Evolutionary conservation across 2,888 invertebrate genomes (phyloP), one percentile per base, ranked within the genome.

Genomic region (Oscheius sp.): DNA sequence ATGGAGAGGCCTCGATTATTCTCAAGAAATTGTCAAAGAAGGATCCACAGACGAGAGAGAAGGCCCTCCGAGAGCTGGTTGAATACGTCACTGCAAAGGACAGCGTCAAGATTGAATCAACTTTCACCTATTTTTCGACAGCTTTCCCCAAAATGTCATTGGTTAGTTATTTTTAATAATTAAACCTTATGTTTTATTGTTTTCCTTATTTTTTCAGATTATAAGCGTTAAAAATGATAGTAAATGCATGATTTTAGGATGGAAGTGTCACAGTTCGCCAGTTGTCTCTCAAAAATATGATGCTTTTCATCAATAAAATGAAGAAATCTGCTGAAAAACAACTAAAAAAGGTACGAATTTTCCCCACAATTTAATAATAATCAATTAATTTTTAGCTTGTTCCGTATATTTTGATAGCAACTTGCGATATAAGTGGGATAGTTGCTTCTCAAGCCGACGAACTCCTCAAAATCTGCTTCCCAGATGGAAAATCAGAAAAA

Each of bases 31-130:
- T 84, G 46, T 63, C 77, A 15, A 84, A 84, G 53, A 80, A 79
- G 52, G 84, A 84, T 45, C 50, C 78, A 15, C 66, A 71, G 45
- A 84, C 84, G 1, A 65, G 83, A 33, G 84, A 84, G 67, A 84
- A 84, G 65, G 77, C 71, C 15, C 65, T 75, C 3, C 55, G 73
- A 52, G 75, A 77, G 33, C 48, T 75, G 63, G 48, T 70, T 8
- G 63, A 58, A 2, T 52, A 67, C 27, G 45, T 80, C 4, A 68
- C 66, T 39, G 65, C 67, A 17, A 17, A 70, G n/a, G 55, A 70
- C 1, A 64, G 12, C 2, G 64, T 39, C 6, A 63, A 55, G 1
- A 50, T 67, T 3, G 73, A 77, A 25, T 46, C 12, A 20, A 67
- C 45, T 25, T 76, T 71, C 46, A 58, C 69, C 23, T 71, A 73